phyloP scores from a whole-genome alignment of 1,140 invertebrate genomes.

The Neoseiulus cucumeris region DNA sequence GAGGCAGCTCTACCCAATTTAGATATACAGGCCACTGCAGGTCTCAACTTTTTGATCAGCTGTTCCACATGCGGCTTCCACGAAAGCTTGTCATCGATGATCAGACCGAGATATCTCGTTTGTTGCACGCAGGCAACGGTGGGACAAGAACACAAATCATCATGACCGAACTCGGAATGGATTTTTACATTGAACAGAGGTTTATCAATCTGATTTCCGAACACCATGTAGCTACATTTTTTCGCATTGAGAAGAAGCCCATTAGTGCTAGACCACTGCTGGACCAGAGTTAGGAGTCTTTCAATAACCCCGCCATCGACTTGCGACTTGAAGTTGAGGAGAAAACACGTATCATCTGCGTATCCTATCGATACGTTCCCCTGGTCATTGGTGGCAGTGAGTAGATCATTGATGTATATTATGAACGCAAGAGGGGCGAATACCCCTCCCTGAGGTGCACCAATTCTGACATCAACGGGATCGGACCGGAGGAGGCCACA shows the following conservation, averaged over 20 bases:
- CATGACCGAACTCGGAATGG: no score
- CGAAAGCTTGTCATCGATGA: not conserved
- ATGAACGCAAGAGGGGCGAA: not conserved
- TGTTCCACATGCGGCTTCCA: constrained; percentile 9
- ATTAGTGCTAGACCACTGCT: constrained; percentile 10
- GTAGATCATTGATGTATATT: constrained; percentile 13
- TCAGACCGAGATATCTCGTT: constrained; percentile 10
- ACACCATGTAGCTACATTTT: not conserved
- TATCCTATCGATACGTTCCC: constrained; percentile 1
- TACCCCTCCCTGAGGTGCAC: constrained; percentile 8
- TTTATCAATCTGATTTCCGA: not conserved
- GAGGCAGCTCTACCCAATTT: not conserved
- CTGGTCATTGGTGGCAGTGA: not conserved
- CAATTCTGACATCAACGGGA: not conserved
- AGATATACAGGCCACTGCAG: not conserved
- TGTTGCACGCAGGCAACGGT: not conserved
- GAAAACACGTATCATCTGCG: constrained; percentile 12
- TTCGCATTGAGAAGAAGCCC: constrained; percentile 2
- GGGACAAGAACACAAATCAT: not conserved
- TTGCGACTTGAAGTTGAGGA: not conserved
- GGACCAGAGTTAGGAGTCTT: not conserved
- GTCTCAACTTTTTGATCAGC: not conserved
- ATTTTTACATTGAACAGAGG: no score
- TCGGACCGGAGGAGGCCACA: not conserved
- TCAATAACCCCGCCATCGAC: not conserved